Evolutionary conservation across 2,113 vertebrate genomes (phyloP), one percentile per base, ranked within the genome.

Genomic region (Equus przewalskii): DNA sequence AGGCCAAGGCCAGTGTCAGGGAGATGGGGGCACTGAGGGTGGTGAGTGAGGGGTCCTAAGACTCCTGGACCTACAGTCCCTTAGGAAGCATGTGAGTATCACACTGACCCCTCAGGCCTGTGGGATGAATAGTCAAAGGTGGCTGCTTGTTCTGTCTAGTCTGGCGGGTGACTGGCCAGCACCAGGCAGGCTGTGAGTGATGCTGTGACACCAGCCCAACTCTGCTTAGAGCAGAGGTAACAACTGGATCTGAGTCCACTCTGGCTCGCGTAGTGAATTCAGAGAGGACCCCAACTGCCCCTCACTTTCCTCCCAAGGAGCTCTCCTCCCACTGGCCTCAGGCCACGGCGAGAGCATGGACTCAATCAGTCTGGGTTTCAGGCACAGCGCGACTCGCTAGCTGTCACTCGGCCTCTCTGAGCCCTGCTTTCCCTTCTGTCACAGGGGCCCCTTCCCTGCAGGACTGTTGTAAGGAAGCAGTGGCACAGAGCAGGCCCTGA

Each of bases 1-100:
- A 13, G 54, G 54, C 79, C 65, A 15, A 21, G 78, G 87, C 85
- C 44, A 11, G 24, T 22, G 51, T 16, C 0, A 24, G 70, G 21
- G 6, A 10, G 33, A 4, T 0, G 2, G 24, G 79, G 26, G 21
- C 11, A 0, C n/a, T 30, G 0, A 0, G 6, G 11, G 36, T 6
- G 13, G 19, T 8, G 46, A 13, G n/a, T 18, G 82, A 75, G 49
- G 19, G 18, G 15, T 73, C 81, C 87, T 72, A 56, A 44, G 3
- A 28, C n/a, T 36, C 75, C 93, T 28, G 44, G 72, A 56, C 65
- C 65, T 19, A 5, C 2, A 6, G 44, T 81, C 83, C 89, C 51
- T 36, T 15, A 6, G 70, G 76, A 75, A n/a, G 82, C 58, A 1
- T 0, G 26, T 41, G 91, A 62, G 76, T 5, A 1, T 21, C 82